phyloP scores from a whole-genome alignment of 1,140 invertebrate genomes.

The Zelostemma sp. region DNA sequence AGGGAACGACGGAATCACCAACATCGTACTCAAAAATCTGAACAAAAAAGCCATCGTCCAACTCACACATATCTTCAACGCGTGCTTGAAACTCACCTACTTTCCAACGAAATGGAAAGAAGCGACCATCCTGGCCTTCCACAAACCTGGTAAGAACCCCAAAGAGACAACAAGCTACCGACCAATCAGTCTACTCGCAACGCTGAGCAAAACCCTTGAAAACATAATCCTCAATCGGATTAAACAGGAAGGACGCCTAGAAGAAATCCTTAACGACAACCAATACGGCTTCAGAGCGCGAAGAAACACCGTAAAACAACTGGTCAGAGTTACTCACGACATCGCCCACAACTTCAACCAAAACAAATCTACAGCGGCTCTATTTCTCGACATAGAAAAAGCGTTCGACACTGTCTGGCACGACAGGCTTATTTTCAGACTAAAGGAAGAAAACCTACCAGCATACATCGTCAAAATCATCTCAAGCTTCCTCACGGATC shows the following conservation, averaged over 20 bases:
- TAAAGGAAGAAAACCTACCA: constrained; percentile 17
- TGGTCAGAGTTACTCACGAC: constrained; percentile 47
- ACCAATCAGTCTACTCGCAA: constrained; percentile 55
- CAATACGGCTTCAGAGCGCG: constrained; percentile 54
- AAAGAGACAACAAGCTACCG: constrained; percentile 44
- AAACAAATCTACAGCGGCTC: constrained; percentile 32
- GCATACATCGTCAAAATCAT: constrained; percentile 38
- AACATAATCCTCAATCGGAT: constrained; percentile 42
- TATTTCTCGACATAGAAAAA: constrained; percentile 57
- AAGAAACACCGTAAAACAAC: constrained; percentile 50
- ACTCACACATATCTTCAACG: constrained; percentile 47
- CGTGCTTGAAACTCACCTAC: constrained; percentile 27
- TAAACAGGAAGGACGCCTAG: constrained; percentile 11
- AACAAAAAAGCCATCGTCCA: constrained; percentile 34
- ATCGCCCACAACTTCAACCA: constrained; percentile 38
- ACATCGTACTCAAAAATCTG: constrained; percentile 48
- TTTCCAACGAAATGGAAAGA: constrained; percentile 49
- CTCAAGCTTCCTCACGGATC: constrained; percentile 23
- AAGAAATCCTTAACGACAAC: constrained; percentile 19
- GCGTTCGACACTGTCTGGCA: constrained; percentile 48
- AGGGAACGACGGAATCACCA: neutral
- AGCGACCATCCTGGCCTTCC: constrained; percentile 46
- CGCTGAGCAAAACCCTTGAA: constrained; percentile 52
- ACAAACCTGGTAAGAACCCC: constrained; percentile 57
- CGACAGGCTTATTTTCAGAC: constrained; percentile 35